A percentile compares a stretch with the other conserved stretches of the same genome.
Evolutionary conservation across 2,888 invertebrate species (phyloP).

Genomic region (Ennomos quercinarius): DNA sequence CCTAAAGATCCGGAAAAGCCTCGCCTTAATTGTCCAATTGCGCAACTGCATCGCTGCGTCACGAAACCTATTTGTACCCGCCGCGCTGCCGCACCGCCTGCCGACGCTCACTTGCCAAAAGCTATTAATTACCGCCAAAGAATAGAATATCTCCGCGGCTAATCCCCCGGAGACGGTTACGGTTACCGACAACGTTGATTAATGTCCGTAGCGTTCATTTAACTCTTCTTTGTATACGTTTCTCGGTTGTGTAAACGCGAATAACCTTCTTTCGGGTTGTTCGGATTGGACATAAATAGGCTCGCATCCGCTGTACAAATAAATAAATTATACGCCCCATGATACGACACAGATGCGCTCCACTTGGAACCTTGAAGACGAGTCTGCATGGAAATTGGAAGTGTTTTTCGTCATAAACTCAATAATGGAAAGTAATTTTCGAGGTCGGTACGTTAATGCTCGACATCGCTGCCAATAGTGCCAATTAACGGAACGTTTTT

Average conservation of each 20-base stretch:
- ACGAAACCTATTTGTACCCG: constrained; percentile 68
- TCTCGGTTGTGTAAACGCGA: constrained; percentile 71
- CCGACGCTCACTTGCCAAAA: constrained; percentile 80
- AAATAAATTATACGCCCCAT: constrained; percentile 67
- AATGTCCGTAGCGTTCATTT: constrained; percentile 77
- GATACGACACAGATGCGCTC: constrained; percentile 65
- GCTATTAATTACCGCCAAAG: constrained; percentile 82
- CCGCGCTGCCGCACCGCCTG: constrained; percentile 48
- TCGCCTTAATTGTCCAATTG: constrained; percentile 77
- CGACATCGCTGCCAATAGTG: constrained; percentile 54
- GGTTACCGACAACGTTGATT: constrained; percentile 82
- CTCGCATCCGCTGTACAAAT: constrained; percentile 69
- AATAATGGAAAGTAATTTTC: constrained; percentile 62
- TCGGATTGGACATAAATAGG: constrained; percentile 69
- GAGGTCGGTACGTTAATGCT: constrained; percentile 50
- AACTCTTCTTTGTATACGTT: constrained; percentile 74
- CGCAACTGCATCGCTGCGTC: constrained; percentile 70
- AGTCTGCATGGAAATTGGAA: constrained; percentile 50
- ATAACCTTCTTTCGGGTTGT: constrained; percentile 76
- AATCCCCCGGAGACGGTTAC: constrained; percentile 81
- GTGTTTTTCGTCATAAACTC: constrained; percentile 53
- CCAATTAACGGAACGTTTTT: constrained; percentile 59
- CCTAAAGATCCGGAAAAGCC: too few species aligned
- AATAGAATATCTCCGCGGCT: constrained; percentile 82
- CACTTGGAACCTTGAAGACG: constrained; percentile 60